Base-by-base conservation (phyloP, 2,797 vertebrate species). In the Alcedo quadribrachys region DNA sequence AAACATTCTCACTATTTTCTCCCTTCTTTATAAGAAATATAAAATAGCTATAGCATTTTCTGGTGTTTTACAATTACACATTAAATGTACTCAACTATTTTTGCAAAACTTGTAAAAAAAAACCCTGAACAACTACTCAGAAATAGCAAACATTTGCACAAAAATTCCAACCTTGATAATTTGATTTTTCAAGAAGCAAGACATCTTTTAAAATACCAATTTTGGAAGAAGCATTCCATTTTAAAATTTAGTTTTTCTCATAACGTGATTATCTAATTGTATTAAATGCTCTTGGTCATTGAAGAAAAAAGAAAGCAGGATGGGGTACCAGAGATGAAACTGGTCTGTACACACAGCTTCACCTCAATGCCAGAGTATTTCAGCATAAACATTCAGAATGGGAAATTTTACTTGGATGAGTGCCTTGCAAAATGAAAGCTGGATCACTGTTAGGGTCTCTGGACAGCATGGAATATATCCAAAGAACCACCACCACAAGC, bases 191-290 rank as follows among this genome's bases (percentile, higher is more conserved):
- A 83, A 87, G 62, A 68, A 75, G 33, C 11, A 48, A 71, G 24
- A 4, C 5, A 22, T 53, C 28, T 61, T 86, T 79, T 43, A 81
- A 90, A 92, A 90, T 60, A 68, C 32, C 25, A 32, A 28, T 66
- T 91, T 84, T 32, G 57, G 85, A 87, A 76, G 51, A 89, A 74
- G 32, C 12, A 27, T 27, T 71, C 67, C 3, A 73, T 61, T 78
- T 45, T 3, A 69, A 93, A 79, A 24, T n/a, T 55, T 63, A 42
- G 35, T 85, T 90, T 86, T 85, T 60, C 48, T 88, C 35, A 60
- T 85, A 87, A 93, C 58, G 51, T 3, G 6, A 81, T 95, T 84
- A 91, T 68, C 21, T 81, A 93, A 94, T 90, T 82, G 37, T 25
- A 87, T 87, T 89, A 91, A 93, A 81, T 62, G 51, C 15, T 91